Percentiles rank a stretch among this genome's conserved stretches.
These are phyloP conservation scores for Ispidina lecontei DNA, from an alignment of 2,797 vertebrate species.

Conservation along the genomic window DNA sequence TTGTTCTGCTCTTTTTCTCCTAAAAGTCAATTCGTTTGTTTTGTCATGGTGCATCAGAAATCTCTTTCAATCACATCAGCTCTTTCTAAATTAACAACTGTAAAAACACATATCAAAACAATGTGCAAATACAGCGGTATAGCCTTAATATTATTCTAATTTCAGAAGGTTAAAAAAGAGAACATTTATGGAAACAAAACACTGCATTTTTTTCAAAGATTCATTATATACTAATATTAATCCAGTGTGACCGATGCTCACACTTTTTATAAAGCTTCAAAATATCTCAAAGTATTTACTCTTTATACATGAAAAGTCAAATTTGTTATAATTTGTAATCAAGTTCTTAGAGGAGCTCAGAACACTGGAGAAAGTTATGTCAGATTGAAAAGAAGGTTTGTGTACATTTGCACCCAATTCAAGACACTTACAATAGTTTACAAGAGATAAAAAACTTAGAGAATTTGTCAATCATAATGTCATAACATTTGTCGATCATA, in stretches of 20 bases:
- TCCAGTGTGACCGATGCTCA: background rate
- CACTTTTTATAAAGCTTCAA: background rate
- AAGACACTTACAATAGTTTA: background rate
- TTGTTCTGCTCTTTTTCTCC: slow-evolving; percentile 45
- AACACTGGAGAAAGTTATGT: background rate
- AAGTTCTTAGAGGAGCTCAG: background rate
- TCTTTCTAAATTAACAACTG: slow-evolving; percentile 34
- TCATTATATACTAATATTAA: background rate
- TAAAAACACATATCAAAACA: background rate
- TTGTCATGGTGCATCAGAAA: slow-evolving; percentile 2
- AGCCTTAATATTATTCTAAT: background rate
- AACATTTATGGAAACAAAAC: background rate
- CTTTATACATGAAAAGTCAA: slow-evolving; percentile 18
- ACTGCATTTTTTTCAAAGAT: background rate
- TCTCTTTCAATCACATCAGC: slow-evolving; percentile 36
- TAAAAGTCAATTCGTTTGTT: slow-evolving; percentile 47
- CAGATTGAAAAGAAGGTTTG: background rate
- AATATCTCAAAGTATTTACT: background rate
- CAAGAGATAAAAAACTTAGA: background rate
- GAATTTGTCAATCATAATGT: background rate
- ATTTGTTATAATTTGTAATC: slow-evolving; percentile 2
- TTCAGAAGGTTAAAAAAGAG: background rate
- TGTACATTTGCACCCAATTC: background rate
- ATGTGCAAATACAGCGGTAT: slow-evolving; percentile 1
- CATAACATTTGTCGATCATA: background rate